Base-by-base conservation (phyloP, 2,888 invertebrate species). In the Incurvaria masculella region DNA sequence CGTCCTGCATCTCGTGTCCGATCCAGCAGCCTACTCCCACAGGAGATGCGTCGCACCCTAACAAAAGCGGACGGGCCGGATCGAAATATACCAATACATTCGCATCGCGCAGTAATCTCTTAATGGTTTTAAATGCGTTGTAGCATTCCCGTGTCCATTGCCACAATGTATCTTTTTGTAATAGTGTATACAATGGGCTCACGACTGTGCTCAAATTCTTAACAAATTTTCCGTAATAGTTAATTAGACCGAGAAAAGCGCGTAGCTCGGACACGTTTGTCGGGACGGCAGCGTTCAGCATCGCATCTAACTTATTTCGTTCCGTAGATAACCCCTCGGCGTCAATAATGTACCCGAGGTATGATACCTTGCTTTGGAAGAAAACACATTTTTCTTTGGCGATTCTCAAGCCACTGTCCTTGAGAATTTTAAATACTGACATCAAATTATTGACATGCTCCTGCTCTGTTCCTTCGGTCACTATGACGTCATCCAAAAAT, bases 361-460 rank as follows among this genome's bases (percentile, higher is more conserved):
- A 57, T 2, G 47, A 53, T 1, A 56, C 53, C 40, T 48, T 51
- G 4, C 51, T 38, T 47, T 56, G 50, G 8, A 57, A 50, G 44
- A 59, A 59, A 2, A 20, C 42, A 51, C 56, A 59, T 44, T 56
- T 57, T n/a, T 50, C 47, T 40, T 17, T 16, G 2, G 47, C 50
- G 1, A 52, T 45, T 18, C 46, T n/a, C n/a, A 52, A 33, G 2
- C 50, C 52, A 19, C 47, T 21, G 3, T 49, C 45, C 2, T 41
- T 11, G 11, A 50, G 26, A 27, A 49, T 47, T 45, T 47, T 47
- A 44, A 52, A 52, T 17, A 52, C 49, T 10, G 16, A 10, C 6
- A 45, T 6, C 14, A 52, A 33, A 20, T 42, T 46, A 1, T 46
- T 6, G 45, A 38, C 42, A 23, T 49, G 46, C 20, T 49, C 47